Evolutionary conservation across 1,140 invertebrate species (phyloP).

Genomic region (Arctopsyche grandis): DNA sequence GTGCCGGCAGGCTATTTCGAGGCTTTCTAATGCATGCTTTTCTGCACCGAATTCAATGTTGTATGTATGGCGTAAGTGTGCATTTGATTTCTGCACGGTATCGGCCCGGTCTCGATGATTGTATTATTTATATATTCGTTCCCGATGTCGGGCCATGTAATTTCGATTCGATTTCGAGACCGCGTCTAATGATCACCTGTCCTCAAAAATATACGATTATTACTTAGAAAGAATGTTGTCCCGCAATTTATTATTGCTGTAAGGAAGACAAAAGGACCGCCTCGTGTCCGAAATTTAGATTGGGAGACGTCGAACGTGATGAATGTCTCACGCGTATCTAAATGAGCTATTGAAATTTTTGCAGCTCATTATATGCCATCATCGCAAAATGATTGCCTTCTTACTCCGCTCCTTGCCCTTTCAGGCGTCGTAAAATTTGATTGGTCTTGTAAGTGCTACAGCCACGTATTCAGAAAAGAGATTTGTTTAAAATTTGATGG

Average conservation of each 20-base stretch:
- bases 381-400: too few species aligned
- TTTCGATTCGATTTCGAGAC: background rate
- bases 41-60: background rate
- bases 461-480: too few species aligned
- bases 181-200: background rate
- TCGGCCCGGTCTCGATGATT: background rate
- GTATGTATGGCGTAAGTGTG: background rate
- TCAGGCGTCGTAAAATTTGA: too few species aligned
- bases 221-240: background rate
- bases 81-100: background rate
- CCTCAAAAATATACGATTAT: background rate
- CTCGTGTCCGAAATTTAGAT: background rate
- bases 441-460: too few species aligned
- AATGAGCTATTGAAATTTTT: background rate
- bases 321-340: background rate
- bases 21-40: background rate
- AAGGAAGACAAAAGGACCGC: background rate
- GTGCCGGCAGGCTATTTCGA: background rate
- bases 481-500: too few species aligned
- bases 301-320: background rate
- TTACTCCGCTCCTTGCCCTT: too few species aligned
- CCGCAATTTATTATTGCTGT: slow-evolving; percentile 7
- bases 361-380: too few species aligned
- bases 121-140: background rate
- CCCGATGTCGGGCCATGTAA: background rate